A percentile compares a stretch with the other conserved stretches of the same genome.
Evolutionary conservation across 2,113 vertebrate genomes (phyloP).

Genomic region (Rhinopomastus cyanomelas): DNA sequence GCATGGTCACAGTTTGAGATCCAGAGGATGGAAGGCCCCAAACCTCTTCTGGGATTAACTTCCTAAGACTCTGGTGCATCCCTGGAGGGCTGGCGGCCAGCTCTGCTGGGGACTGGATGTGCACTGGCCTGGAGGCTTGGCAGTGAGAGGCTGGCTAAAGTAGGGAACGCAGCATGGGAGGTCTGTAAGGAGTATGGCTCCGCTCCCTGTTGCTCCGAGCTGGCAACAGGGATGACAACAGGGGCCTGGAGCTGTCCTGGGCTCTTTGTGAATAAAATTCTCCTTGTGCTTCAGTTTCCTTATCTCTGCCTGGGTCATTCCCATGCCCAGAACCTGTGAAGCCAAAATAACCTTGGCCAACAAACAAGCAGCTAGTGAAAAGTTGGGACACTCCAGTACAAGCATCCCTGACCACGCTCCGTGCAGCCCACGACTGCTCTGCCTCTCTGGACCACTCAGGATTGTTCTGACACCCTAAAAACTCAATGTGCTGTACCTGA

Average conservation of each 20-base stretch:
- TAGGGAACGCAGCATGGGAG: fast-evolving
- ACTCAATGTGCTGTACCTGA: not conserved
- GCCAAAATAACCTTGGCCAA: not conserved
- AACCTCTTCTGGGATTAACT: not conserved
- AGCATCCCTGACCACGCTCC: not conserved
- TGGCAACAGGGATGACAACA: not conserved
- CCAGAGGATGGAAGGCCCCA: not conserved
- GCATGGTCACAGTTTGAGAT: not conserved
- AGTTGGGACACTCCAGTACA: not conserved
- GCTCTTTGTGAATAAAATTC: not conserved
- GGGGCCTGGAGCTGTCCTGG: not conserved
- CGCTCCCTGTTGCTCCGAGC: fast-evolving
- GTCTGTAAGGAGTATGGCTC: not conserved
- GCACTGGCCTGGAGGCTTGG: not conserved
- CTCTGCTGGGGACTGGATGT: not conserved
- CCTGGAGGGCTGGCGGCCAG: not conserved
- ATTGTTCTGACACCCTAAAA: not conserved
- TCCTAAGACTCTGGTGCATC: not conserved
- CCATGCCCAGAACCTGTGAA: not conserved
- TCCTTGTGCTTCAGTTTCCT: not conserved
- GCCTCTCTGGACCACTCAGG: not conserved
- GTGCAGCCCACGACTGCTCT: not conserved
- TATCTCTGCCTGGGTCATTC: not conserved
- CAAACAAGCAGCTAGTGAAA: not conserved
- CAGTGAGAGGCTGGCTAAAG: not conserved